A percentile compares a stretch with the other conserved stretches of the same genome.
phyloP scores from a whole-genome alignment of 2,113 vertebrate genomes.

The Erinaceus europaeus region DNA sequence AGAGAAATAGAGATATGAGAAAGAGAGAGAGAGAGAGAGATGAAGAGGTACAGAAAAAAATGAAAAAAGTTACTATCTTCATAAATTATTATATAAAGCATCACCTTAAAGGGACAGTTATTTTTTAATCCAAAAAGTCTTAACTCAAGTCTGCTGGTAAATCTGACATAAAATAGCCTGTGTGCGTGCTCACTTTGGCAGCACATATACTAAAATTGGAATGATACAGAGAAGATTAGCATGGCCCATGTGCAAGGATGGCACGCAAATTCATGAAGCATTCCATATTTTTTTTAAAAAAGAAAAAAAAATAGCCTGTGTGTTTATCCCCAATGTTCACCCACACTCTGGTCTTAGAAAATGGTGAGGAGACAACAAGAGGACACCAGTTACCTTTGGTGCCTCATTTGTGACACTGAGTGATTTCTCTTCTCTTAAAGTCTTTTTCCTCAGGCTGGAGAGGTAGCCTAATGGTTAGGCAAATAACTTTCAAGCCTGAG shows the following conservation, averaged over 20 bases:
- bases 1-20: no score
- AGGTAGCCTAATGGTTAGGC: no score
- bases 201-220: no score
- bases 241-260: no score
- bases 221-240: no score
- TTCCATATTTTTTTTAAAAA: no score
- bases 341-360: neutral
- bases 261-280: no score
- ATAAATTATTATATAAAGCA: neutral
- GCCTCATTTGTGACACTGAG: neutral
- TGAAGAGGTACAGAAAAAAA: neutral
- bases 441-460: neutral
- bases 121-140: neutral
- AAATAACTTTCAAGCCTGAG: no score
- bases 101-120: neutral
- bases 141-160: neutral
- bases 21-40: neutral
- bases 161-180: neutral
- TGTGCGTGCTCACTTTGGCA: no score
- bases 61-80: neutral
- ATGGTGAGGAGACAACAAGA: neutral
- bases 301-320: no score
- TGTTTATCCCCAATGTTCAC: neutral
- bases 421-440: neutral
- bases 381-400: accelerated